Evolutionary conservation across 2,888 invertebrate genomes (phyloP), one percentile per base, ranked within the genome.

Genomic region (Stenodema calcarata): DNA sequence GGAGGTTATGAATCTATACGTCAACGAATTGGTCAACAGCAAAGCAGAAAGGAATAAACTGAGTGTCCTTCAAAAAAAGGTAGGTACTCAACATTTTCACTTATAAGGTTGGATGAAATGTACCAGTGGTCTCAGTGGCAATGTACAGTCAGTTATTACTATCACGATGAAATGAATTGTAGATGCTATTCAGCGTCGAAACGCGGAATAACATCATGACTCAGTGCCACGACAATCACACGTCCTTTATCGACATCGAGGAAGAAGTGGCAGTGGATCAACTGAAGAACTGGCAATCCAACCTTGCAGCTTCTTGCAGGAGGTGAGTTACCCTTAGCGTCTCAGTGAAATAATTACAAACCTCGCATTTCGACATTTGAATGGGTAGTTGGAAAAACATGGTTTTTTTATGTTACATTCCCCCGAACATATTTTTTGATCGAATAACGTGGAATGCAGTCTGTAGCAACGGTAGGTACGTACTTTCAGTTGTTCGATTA

Each of bases 221-320:
- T 1, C 84, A 84, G 35, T 84, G 70, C 18, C 84, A 84, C 47
- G 84, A 84, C 44, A 84, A 84, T 30, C 84, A 84, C 30, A 44
- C 84, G 44, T 47, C 73, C 44, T 84, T 84, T 30, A 84, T 84
- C 18, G 84, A 84, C 35, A 70, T 84, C 16, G 84, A 84, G 28
- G 84, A 84, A 47, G 84, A 84, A 47, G 54, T 42, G 9, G 84
- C 84, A 11, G 35, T 84, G 0, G 75, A 73, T 16, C 73, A 84
- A 35, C 27, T 75, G 47, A 70, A 30, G 30, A 73, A 73, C 14
- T 84, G 84, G 84, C 84, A 44, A 47, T 0, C 18, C n/a, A 28
- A 73, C 23, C 27, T 84, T 0, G 73, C 44, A 6, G 44, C 70
- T 27, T 27, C 84, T 41, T 84, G 84, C 35, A 73, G 84, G 41